Evolutionary conservation across 2,888 invertebrate genomes (phyloP).

Genomic region (Tortrix viridana): DNA sequence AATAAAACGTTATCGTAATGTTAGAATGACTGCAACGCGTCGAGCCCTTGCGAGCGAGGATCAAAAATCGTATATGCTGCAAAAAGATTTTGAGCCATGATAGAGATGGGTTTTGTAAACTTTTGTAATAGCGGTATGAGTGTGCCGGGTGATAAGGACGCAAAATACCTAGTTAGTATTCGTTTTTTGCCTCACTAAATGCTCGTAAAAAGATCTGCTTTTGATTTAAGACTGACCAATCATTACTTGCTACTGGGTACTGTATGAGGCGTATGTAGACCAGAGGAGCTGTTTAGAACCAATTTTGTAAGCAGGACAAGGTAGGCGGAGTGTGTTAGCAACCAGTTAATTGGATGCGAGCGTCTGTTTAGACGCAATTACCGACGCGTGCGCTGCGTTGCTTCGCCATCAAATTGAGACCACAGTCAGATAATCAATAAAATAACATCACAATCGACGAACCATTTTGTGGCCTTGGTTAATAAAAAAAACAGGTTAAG

Average conservation of each 20-base stretch:
- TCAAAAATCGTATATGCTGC: background rate
- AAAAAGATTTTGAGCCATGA: background rate
- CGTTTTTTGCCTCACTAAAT: too few relatives aligned
- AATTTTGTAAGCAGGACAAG: slow-evolving; percentile 14
- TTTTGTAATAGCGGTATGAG: too few relatives aligned
- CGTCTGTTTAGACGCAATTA: slow-evolving; percentile 26
- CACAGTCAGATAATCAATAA: background rate
- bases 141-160: too few relatives aligned
- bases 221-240: too few relatives aligned
- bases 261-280: too few relatives aligned
- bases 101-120: too few relatives aligned
- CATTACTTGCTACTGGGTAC: too few relatives aligned
- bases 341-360: slow-evolving; percentile 8
- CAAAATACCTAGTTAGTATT: too few relatives aligned
- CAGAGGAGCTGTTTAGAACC: background rate
- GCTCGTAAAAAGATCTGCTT: too few relatives aligned
- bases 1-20: slow-evolving; percentile 9
- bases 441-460: too few relatives aligned
- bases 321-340: slow-evolving; percentile 13
- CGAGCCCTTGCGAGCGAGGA: background rate
- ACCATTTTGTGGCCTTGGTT: too few relatives aligned
- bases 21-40: background rate
- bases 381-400: background rate
- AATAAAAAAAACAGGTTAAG: too few relatives aligned
- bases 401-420: background rate